phyloP scores from a whole-genome alignment of 2,113 vertebrate species.

The Neogale vison region DNA sequence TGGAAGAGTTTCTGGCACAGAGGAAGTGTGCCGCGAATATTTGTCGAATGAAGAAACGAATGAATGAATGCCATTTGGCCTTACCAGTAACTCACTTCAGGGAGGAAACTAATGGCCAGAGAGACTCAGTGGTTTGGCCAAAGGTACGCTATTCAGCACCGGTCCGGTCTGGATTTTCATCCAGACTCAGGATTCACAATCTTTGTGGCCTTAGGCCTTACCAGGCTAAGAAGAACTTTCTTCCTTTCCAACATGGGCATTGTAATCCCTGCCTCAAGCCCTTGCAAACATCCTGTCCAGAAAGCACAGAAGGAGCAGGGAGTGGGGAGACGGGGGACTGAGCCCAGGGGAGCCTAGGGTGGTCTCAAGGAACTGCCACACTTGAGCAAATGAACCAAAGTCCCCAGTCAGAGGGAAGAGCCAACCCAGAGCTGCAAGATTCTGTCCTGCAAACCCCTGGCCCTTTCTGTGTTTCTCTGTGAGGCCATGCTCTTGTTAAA shows the following conservation, averaged over 20 bases:
- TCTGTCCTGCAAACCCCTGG: not conserved
- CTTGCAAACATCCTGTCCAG: not conserved
- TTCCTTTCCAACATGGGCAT: not conserved
- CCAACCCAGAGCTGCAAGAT: not conserved
- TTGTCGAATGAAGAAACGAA: not conserved
- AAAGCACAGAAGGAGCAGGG: not conserved
- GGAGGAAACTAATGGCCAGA: not conserved
- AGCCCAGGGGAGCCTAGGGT: not conserved
- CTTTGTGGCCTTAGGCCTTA: not conserved
- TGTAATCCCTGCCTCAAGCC: not conserved
- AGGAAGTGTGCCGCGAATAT: not conserved
- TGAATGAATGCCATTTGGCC: not conserved
- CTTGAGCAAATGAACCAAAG: not conserved
- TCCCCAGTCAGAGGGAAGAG: not conserved
- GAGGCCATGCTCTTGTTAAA: not conserved
- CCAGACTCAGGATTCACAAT: not conserved
- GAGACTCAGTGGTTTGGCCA: not conserved
- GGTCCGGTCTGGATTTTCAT: not conserved
- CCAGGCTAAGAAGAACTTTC: not conserved
- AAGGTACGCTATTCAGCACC: not conserved
- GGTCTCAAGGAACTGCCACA: not conserved
- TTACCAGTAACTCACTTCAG: not conserved
- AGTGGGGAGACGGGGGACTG: accelerated
- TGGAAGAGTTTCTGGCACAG: not conserved
- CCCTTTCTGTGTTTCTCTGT: not conserved